phyloP scores from a whole-genome alignment of 2,113 vertebrate genomes.

The Apaloderma vittatum region DNA sequence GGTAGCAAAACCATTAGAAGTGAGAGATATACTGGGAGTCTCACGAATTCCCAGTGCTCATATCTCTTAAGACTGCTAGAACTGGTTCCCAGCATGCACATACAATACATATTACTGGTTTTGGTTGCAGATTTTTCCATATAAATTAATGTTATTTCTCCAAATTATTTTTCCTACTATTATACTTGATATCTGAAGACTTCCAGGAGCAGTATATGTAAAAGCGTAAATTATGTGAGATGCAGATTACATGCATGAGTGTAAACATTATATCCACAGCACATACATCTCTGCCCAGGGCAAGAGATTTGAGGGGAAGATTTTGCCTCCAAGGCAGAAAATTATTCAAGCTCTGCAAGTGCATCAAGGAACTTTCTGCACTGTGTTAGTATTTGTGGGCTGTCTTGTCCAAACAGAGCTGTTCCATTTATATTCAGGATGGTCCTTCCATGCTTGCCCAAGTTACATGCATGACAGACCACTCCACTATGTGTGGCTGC shows the following conservation, averaged over 20 bases:
- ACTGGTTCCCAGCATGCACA: neutral
- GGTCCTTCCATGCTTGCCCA: neutral
- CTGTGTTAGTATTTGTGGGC: neutral
- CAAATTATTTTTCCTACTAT: neutral
- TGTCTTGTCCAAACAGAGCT: neutral
- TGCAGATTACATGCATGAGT: neutral
- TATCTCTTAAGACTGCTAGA: neutral
- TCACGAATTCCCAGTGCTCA: neutral
- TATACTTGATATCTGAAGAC: neutral
- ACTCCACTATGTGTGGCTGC: neutral
- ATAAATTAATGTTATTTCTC: neutral
- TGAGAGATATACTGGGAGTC: neutral
- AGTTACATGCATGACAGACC: fast-evolving
- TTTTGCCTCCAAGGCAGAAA: neutral
- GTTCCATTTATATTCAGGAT: neutral
- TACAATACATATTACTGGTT: neutral
- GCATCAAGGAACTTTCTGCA: neutral
- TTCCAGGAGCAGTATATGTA: neutral
- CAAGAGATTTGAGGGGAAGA: neutral
- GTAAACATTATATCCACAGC: neutral
- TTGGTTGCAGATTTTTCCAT: neutral
- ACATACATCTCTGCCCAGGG: neutral
- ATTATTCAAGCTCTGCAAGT: neutral
- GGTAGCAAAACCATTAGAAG: neutral
- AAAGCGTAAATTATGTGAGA: neutral